phyloP scores from a whole-genome alignment of 53 echinoderm and acorn worm genomes.

The Glandiceps talaboti region DNA sequence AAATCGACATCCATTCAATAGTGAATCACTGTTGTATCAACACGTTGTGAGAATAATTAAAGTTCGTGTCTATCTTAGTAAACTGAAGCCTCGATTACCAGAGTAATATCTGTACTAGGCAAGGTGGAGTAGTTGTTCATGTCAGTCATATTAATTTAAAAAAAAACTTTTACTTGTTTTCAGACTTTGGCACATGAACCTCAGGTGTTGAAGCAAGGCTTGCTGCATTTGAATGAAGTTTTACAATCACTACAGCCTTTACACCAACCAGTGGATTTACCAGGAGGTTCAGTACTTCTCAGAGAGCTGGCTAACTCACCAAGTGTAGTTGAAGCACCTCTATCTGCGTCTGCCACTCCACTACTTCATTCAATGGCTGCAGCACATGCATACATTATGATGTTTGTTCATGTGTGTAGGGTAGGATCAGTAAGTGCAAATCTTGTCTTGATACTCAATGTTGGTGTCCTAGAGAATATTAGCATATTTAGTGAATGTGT shows the following conservation, averaged over 20 bases:
- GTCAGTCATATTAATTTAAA: no score
- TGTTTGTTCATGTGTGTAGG: constrained; percentile 90
- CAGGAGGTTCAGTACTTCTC: constrained; percentile 81
- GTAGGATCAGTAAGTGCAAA: constrained; percentile 69
- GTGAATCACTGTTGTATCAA: no score
- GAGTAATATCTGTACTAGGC: no score
- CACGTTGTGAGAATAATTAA: no score
- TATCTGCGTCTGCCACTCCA: constrained; percentile 78
- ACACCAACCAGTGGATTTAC: constrained; percentile 64
- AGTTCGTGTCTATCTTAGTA: no score
- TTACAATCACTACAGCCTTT: constrained; percentile 73
- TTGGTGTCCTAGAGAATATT: no score
- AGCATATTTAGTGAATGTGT: no score
- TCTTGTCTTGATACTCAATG: no score
- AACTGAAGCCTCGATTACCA: no score
- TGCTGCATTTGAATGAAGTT: constrained; percentile 67
- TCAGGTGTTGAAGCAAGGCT: constrained; percentile 74
- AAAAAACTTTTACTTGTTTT: constrained; percentile 4
- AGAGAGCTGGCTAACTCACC: constrained; percentile 82
- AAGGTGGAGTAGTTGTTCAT: no score
- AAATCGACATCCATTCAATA: no score
- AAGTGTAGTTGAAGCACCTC: constrained; percentile 69
- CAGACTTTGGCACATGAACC: constrained; percentile 91
- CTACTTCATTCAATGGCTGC: constrained; percentile 86
- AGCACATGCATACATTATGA: constrained; percentile 91